These are phyloP conservation scores for Hydropsyche betteni DNA, from an alignment of 2,888 invertebrate genomes.

Conservation along the genomic window DNA sequence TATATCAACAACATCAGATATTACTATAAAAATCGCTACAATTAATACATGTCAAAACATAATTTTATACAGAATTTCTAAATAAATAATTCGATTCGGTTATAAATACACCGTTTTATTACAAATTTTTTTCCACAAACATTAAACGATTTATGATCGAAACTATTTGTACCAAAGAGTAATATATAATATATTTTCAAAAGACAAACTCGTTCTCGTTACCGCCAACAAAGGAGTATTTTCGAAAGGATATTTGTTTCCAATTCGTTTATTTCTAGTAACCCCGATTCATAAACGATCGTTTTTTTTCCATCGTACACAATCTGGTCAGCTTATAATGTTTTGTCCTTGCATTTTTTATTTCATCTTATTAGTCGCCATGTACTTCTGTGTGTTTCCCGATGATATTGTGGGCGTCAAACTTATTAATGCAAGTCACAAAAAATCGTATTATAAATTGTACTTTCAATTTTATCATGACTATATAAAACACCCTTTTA, in stretches of 20 bases:
- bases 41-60: neutral
- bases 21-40: neutral
- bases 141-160: neutral
- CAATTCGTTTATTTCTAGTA: slow-evolving; percentile 7
- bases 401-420: neutral
- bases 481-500: too few relatives aligned
- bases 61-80: neutral
- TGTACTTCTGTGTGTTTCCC: neutral
- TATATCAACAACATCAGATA: neutral
- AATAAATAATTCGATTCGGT: neutral
- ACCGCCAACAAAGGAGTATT: neutral
- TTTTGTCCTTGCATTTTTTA: slow-evolving; percentile 26
- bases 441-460: neutral
- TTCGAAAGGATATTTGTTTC: slow-evolving; percentile 1
- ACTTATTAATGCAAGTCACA: too few relatives aligned
- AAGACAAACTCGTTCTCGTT: neutral
- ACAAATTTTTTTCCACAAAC: neutral
- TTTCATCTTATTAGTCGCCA: too few relatives aligned
- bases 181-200: neutral
- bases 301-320: neutral
- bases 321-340: neutral
- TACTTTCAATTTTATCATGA: neutral
- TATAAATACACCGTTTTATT: neutral
- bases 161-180: neutral
- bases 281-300: neutral